Conservation (phyloP, 2,888 invertebrate species). For the Luperina nickerlii region DNA sequence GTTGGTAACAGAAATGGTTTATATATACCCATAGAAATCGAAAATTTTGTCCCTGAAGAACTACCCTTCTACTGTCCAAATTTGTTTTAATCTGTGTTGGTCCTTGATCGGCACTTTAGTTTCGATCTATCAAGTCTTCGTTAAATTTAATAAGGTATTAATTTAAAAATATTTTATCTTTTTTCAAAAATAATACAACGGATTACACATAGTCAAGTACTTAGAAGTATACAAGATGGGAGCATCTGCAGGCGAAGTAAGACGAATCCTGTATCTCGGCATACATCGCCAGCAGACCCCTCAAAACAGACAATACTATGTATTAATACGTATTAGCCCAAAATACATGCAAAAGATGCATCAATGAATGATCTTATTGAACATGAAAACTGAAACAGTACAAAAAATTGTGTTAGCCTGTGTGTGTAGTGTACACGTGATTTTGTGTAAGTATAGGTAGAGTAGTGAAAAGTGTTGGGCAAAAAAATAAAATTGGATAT, state of each 20-base stretch:
- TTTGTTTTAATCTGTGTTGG: slow-evolving; percentile 8
- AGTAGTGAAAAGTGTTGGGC: background rate
- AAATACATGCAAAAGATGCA: background rate
- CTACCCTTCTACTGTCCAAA: background rate
- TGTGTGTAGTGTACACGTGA: background rate
- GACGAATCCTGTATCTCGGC: no score
- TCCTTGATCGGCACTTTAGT: slow-evolving; percentile 12
- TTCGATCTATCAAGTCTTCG: background rate
- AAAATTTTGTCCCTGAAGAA: no score
- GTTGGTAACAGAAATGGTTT: no score
- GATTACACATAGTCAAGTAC: no score
- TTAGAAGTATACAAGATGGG: no score
- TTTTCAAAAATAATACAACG: no score
- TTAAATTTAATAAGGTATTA: no score
- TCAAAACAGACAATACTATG: no score
- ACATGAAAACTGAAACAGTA: background rate
- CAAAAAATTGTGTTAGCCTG: background rate
- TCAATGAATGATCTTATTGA: background rate
- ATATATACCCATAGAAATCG: no score
- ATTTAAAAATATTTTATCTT: no score
- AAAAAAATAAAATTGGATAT: background rate
- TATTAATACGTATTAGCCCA: background rate
- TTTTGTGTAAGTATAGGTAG: background rate
- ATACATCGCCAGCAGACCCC: no score
- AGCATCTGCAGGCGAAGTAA: no score